phyloP scores from a whole-genome alignment of 2,888 invertebrate species.

The Meloe dianella region DNA sequence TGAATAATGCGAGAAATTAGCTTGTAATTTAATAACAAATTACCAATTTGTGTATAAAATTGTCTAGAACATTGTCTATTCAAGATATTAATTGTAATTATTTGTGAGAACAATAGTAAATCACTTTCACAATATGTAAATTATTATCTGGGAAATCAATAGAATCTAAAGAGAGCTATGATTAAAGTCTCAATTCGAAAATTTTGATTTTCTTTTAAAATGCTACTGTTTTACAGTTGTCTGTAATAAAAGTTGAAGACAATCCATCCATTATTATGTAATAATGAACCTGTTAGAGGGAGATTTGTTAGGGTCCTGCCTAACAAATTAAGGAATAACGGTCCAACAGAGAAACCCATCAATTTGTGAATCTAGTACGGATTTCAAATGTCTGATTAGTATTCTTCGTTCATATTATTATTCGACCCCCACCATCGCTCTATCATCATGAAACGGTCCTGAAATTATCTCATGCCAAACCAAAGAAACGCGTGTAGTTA shows the following conservation, averaged over 20 bases:
- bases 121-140: too few relatives aligned
- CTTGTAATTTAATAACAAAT: too few relatives aligned
- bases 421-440: not conserved
- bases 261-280: slow-evolving; percentile 5
- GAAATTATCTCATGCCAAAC: slow-evolving; percentile 2
- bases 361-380: not conserved
- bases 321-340: slow-evolving; percentile 3
- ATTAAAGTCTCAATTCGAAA: too few relatives aligned
- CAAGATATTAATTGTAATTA: too few relatives aligned
- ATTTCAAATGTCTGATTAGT: slow-evolving; percentile 12
- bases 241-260: not conserved
- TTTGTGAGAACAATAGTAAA: too few relatives aligned
- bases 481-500: not conserved
- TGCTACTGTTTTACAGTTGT: not conserved
- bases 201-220: not conserved
- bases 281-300: not conserved
- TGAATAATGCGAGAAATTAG: too few relatives aligned
- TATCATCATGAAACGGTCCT: not conserved
- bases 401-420: slow-evolving; percentile 2
- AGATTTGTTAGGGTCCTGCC: not conserved
- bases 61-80: too few relatives aligned
- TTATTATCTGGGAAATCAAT: too few relatives aligned
- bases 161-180: too few relatives aligned
- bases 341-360: not conserved
- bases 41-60: too few relatives aligned